phyloP scores from a whole-genome alignment of 2,797 vertebrate genomes.

The Danio jaintianensis region DNA sequence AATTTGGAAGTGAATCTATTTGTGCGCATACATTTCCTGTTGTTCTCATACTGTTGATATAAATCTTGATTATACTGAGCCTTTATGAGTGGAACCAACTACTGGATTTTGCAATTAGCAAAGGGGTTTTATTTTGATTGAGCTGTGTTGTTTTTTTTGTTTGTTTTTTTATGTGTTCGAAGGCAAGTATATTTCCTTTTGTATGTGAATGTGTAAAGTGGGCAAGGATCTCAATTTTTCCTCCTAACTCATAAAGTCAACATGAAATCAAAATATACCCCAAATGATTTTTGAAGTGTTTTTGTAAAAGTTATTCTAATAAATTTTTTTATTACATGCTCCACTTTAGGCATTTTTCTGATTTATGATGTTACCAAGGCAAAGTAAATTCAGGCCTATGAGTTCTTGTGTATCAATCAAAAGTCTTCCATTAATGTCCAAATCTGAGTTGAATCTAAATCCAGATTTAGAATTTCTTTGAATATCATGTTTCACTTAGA shows the following conservation, averaged over 20 bases:
- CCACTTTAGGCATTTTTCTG: neutral
- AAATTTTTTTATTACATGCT: neutral
- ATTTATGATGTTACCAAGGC: neutral
- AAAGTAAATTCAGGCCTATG: neutral
- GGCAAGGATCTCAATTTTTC: neutral
- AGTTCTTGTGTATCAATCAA: neutral
- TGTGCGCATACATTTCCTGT: too few relatives aligned
- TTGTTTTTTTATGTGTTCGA: neutral
- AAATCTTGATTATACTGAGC: neutral
- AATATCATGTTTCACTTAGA: neutral
- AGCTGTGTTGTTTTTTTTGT: neutral
- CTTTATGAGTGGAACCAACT: neutral
- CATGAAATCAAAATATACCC: neutral
- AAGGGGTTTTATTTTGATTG: neutral
- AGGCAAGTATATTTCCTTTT: neutral
- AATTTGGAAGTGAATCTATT: neutral
- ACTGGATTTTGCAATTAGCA: neutral
- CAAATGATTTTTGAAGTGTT: neutral
- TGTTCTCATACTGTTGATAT: neutral
- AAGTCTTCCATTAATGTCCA: neutral
- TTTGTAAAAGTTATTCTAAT: neutral
- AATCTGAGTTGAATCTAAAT: neutral
- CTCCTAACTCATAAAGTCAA: neutral
- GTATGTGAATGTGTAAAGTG: neutral
- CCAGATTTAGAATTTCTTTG: neutral